Evolutionary conservation across 2,113 vertebrate species (phyloP).

Genomic region (Muntiacus muntjak): DNA sequence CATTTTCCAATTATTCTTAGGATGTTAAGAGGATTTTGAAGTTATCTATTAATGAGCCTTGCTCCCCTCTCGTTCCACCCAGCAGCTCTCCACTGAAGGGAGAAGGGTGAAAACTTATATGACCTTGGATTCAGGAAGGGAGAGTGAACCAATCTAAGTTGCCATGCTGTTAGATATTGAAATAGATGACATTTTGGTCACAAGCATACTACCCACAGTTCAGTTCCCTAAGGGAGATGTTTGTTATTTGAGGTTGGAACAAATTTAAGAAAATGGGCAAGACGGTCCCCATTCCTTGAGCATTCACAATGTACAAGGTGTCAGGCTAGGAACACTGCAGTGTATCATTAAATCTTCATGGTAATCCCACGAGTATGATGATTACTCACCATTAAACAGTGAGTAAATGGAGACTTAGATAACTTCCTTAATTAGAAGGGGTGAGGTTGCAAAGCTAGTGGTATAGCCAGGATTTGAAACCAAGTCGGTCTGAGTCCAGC

Average conservation of each 20-base stretch:
- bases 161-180: neutral
- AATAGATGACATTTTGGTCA: neutral
- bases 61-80: neutral
- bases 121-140: neutral
- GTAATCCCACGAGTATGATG: neutral
- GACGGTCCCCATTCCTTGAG: neutral
- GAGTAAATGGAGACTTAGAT: neutral
- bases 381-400: neutral
- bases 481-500: neutral
- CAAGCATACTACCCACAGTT: neutral
- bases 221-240: neutral
- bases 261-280: neutral
- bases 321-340: neutral
- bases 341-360: neutral
- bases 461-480: neutral
- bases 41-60: conserved; percentile 25
- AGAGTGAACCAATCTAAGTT: neutral
- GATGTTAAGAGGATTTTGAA: conserved; percentile 52
- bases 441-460: neutral
- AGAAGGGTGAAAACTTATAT: neutral
- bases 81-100: neutral
- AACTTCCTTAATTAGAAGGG: neutral
- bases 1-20: conserved; percentile 54
- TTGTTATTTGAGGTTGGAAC: neutral
- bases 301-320: neutral